Evolutionary conservation across 2,888 invertebrate species (phyloP), one percentile per base, ranked within the genome.

Genomic region (Heteromyza rotundicornis): DNA sequence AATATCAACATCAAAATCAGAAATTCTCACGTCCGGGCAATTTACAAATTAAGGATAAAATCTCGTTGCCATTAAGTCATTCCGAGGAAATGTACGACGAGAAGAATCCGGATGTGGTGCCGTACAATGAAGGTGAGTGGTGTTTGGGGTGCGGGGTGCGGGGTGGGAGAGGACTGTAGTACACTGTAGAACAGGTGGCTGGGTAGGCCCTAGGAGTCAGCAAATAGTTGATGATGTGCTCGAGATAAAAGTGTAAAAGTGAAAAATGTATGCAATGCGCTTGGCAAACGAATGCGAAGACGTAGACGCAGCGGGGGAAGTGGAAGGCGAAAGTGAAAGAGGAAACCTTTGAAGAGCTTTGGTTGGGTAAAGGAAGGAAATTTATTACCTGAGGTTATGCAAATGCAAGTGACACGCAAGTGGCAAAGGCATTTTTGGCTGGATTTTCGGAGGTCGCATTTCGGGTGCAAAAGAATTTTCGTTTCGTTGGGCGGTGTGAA

Each of bases 81-180:
- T 87, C 89, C 19, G 89, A 91, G 69, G 90, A 90, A 77, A 88
- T 91, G 78, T 90, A 91, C 73, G 94, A 95, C 78, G 95, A 95
- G 83, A 91, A 90, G 81, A 94, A 94, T 85, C 94, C 94, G 24
- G 94, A 94, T 80, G 92, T 94, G 68, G 91, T 94, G 64, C 94
- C 94, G 24, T 89, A 91, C 71, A 93, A 92, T 80, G 93, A 93
- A 89, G 92, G 94, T 93, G 85, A 84, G 78, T 65, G 12, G 5
- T 47, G 7, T 3, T 47, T 47, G 47, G 47, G 20, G 47, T 3
- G 17, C 3, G 19, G 47, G 20, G 19, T 5, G 14, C 19, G 47
- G 19, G 7, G 47, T 5, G 19, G 47, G 17, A 5, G 47, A 20
- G 3, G n/a, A n/a, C n/a, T n/a, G n/a, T n/a, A n/a, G n/a, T n/a